These are phyloP conservation scores for Phalacrocorax pelagicus DNA, from an alignment of 2,113 vertebrate genomes.

Conservation along the genomic window DNA sequence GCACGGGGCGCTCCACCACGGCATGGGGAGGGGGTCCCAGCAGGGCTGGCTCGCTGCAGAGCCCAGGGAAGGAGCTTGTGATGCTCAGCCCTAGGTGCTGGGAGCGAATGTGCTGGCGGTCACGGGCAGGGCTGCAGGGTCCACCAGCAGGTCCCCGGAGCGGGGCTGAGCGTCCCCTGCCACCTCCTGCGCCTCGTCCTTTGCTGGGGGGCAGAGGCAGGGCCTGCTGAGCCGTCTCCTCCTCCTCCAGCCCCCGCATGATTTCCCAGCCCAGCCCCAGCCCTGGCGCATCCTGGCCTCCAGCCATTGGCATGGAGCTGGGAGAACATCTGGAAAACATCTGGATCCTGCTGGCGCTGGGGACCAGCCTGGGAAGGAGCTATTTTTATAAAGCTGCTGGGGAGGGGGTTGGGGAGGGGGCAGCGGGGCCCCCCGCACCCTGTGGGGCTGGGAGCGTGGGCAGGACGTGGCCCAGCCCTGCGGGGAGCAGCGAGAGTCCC, in stretches of 20 bases:
- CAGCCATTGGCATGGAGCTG: background rate
- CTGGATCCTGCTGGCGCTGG: conserved; percentile 67
- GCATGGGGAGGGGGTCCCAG: background rate
- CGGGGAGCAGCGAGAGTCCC: background rate
- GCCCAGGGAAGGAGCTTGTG: background rate
- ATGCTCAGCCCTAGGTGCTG: background rate
- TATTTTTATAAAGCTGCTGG: conserved; percentile 63
- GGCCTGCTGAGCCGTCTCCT: rapidly evolving
- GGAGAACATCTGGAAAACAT: conserved; percentile 80
- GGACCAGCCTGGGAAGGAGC: conserved; percentile 69
- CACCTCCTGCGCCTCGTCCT: background rate
- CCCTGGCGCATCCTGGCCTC: conserved; percentile 7
- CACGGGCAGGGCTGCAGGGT: background rate
- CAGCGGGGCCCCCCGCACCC: background rate
- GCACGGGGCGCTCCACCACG: background rate
- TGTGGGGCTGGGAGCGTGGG: background rate
- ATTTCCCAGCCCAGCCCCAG: background rate
- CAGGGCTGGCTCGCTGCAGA: background rate
- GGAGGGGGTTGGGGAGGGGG: background rate
- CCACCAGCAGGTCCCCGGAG: background rate
- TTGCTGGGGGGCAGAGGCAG: background rate
- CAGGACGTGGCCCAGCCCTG: background rate
- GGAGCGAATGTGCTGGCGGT: rapidly evolving
- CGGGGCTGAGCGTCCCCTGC: background rate
- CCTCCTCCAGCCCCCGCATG: background rate